Conservation (phyloP, 2,888 invertebrate genomes). For the Tipula confusa region DNA sequence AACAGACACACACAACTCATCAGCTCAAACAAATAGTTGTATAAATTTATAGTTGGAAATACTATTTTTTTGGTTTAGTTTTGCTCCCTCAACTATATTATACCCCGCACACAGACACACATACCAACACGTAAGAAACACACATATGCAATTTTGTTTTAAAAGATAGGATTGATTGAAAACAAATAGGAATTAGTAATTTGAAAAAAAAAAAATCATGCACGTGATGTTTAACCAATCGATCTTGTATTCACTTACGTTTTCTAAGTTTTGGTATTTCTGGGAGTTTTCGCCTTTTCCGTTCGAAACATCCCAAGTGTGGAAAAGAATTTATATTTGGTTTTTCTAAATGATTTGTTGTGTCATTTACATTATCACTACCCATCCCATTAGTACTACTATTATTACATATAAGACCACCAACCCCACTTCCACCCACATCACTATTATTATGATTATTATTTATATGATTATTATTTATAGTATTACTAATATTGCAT, state of each 20-base stretch:
- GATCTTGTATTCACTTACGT: slow-evolving; percentile 57
- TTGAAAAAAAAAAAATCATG: slow-evolving; percentile 3
- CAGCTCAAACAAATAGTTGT: background rate
- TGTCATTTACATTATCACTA: slow-evolving; percentile 48
- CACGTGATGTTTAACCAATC: slow-evolving; percentile 34
- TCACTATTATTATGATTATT: slow-evolving; percentile 27
- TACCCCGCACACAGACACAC: background rate
- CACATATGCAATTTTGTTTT: slow-evolving; percentile 56
- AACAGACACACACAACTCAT: background rate
- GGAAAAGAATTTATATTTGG: slow-evolving; percentile 34
- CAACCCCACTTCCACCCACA: slow-evolving; percentile 32
- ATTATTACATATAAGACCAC: slow-evolving; percentile 35
- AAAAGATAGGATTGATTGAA: background rate
- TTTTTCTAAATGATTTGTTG: slow-evolving; percentile 35
- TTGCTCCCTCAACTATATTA: background rate
- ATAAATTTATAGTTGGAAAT: background rate
- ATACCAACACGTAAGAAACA: slow-evolving; percentile 51
- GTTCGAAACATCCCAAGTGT: slow-evolving; percentile 48
- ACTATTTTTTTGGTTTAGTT: background rate
- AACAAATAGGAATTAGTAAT: background rate
- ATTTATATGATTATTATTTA: slow-evolving; percentile 29
- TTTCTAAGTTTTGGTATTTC: slow-evolving; percentile 87
- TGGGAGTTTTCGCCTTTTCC: slow-evolving; percentile 76
- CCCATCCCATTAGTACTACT: slow-evolving; percentile 50
- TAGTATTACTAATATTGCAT: slow-evolving; percentile 27